Base-by-base conservation (phyloP, 2,113 vertebrate genomes). In the Zosterops pallidus region DNA sequence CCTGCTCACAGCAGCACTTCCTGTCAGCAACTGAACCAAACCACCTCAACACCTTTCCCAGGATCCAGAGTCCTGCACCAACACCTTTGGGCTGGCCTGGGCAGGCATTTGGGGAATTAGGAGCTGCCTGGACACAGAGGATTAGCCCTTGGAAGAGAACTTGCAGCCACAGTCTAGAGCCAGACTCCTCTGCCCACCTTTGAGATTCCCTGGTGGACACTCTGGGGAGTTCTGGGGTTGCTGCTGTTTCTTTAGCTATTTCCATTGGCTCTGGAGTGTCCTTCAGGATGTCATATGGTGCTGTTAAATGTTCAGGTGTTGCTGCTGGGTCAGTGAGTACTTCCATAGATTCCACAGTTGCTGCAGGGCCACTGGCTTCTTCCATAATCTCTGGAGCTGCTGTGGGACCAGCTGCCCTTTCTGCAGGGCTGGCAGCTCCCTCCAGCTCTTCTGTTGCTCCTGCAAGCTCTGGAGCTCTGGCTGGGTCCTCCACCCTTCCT, bases 121-220 rank as follows among this genome's bases (percentile, higher is more conserved):
- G 50, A 88, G 62, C 26, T 79, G 62, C 82, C 78, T 83, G 52
- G 49, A 53, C n/a, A 88, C 41, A 87, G 18, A 49, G 28, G 12
- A 70, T 39, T n/a, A 37, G 12, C 68, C 63, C 46, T 44, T 2
- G 5, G 82, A 47, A 56, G 23, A 20, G 67, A 89, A 21, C 28
- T 18, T 50, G 63, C 5, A 6, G 31, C 52, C 56, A 68, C 42
- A 60, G 6, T 0, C 3, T 11, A 42, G 56, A 53, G 35, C 23
- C 62, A 80, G 37, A 44, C 7, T 59, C 35, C 79, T 72, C 35
- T 71, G 82, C 95, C 77, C 85, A 97, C 96, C 94, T 93, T 63
- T 53, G 44, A 0, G 28, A 21, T 29, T 79, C 39, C 55, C 39
- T 24, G 39, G 6, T 31, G 44, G 87, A 74, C 19, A 9, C 64